Evolutionary conservation across 2,888 invertebrate species (phyloP).

Genomic region (Parascotia fuliginaria): DNA sequence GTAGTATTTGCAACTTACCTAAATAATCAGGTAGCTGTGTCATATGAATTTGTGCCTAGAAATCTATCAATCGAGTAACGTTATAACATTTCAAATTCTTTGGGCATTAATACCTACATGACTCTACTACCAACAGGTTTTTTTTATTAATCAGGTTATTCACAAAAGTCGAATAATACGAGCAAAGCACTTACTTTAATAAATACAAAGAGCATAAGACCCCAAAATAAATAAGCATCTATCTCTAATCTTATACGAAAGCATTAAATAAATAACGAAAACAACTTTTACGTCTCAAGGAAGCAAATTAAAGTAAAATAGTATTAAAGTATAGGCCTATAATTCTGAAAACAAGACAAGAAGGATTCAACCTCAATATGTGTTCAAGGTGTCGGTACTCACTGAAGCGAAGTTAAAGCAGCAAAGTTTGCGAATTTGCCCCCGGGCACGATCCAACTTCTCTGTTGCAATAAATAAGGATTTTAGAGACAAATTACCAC

Average conservation of each 20-base stretch:
- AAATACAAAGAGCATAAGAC: no score
- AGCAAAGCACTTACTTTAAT: no score
- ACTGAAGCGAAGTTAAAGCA: constrained; percentile 81
- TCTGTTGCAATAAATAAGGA: constrained; percentile 84
- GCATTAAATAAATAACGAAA: background rate
- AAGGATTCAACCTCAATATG: constrained; percentile 82
- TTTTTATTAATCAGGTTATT: no score
- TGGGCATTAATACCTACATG: no score
- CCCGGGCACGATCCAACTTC: constrained; percentile 81
- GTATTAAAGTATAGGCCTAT: constrained; percentile 72
- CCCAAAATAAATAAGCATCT: no score
- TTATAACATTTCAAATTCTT: no score
- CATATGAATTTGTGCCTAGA: background rate
- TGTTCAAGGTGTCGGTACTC: constrained; percentile 81
- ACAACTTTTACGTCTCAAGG: background rate
- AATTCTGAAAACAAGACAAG: constrained; percentile 79
- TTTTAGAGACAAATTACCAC: constrained; percentile 85
- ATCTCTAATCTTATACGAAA: background rate
- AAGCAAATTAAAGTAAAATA: constrained; percentile 45
- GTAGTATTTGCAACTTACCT: constrained; percentile 1
- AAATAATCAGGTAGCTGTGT: background rate
- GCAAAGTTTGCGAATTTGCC: constrained; percentile 80
- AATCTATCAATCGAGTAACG: background rate
- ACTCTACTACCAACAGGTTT: no score
- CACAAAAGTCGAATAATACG: no score